These are phyloP conservation scores for Therioaphis trifolii DNA, from an alignment of 2,888 invertebrate species.

Conservation along the genomic window DNA sequence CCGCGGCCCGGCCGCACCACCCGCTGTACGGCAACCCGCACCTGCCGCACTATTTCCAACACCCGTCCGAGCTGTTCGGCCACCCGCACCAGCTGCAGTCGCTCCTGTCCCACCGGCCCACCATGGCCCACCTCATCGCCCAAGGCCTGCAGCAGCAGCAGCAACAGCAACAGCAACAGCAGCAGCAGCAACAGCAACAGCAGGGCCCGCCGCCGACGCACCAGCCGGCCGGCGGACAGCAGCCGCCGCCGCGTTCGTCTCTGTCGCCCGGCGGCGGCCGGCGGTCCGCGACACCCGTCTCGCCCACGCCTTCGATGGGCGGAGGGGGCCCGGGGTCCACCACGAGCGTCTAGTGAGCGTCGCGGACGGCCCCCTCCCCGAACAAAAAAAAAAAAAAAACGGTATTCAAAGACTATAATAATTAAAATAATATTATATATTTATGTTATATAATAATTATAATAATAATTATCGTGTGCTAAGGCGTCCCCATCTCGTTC, in stretches of 20 bases:
- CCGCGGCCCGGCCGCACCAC: conserved; percentile 71
- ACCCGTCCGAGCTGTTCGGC: conserved; percentile 75
- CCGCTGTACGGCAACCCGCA: conserved; percentile 68
- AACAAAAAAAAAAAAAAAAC: neutral
- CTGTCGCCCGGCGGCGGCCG: conserved; percentile 64
- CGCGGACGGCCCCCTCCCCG: neutral
- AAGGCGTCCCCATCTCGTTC: conserved; percentile 12
- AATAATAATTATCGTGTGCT: neutral
- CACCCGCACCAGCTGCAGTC: conserved; percentile 71
- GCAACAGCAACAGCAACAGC: conserved; percentile 51
- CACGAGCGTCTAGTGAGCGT: conserved; percentile 44
- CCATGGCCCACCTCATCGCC: conserved; percentile 69
- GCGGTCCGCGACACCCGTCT: conserved; percentile 60
- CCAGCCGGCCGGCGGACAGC: conserved; percentile 40
- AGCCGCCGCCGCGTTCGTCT: conserved; percentile 61
- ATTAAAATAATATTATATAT: too few species aligned
- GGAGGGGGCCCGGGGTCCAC: conserved; percentile 63
- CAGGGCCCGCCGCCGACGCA: conserved; percentile 48
- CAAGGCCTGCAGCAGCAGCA: conserved; percentile 59
- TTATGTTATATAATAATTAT: too few species aligned
- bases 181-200: conserved; percentile 53
- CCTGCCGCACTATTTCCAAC: conserved; percentile 67
- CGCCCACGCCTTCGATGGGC: conserved; percentile 63
- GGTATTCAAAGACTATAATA: conserved; percentile 5
- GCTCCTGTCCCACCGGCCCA: conserved; percentile 73